These are phyloP conservation scores for Falco berigora DNA, from an alignment of 2,797 vertebrate genomes.

Conservation along the genomic window DNA sequence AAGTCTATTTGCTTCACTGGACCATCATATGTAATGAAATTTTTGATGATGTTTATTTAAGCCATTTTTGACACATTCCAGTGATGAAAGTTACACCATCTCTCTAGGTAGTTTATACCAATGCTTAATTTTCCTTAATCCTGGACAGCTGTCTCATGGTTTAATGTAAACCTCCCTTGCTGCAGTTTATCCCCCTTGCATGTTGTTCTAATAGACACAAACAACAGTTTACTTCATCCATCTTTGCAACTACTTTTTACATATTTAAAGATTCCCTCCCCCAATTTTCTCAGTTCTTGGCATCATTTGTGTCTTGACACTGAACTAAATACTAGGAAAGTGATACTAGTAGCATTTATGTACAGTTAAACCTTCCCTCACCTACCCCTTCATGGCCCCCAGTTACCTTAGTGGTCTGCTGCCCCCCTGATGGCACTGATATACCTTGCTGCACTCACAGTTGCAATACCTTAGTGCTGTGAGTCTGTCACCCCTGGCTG, in stretches of 20 bases:
- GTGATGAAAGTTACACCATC: not conserved
- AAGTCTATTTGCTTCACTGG: not conserved
- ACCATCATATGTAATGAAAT: not conserved
- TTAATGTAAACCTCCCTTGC: not conserved
- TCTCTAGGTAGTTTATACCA: not conserved
- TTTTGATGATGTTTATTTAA: not conserved
- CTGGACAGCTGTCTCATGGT: not conserved
- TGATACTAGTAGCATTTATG: not conserved
- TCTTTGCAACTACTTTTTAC: not conserved
- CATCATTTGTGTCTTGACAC: not conserved
- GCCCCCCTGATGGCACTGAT: not conserved
- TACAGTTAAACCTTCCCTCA: not conserved
- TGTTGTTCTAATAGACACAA: not conserved
- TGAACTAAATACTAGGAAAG: not conserved
- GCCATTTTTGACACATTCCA: not conserved
- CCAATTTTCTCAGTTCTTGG: not conserved
- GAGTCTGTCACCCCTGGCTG: not conserved
- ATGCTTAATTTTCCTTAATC: not conserved
- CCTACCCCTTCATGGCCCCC: not conserved
- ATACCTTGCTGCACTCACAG: not conserved
- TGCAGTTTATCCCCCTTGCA: not conserved
- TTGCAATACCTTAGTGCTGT: not conserved
- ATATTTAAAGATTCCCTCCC: not conserved
- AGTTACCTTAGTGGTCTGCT: not conserved
- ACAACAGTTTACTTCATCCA: not conserved